Percentiles rank a stretch among this genome's conserved stretches.
phyloP scores from a whole-genome alignment of 2,888 invertebrate genomes.

The Lasioglossum lativentre region DNA sequence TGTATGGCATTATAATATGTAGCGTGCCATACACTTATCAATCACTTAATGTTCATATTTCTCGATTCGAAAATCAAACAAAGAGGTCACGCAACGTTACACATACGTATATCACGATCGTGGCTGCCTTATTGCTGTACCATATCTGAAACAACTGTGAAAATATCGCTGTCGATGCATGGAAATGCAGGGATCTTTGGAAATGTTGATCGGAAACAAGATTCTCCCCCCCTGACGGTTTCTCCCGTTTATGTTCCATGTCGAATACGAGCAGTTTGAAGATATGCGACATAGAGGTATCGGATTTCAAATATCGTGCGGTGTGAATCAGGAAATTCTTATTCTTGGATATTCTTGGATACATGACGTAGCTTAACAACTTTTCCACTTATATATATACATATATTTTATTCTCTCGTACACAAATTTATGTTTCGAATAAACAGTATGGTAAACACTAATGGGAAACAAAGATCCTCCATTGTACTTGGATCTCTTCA shows the following conservation, averaged over 20 bases:
- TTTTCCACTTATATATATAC: not conserved
- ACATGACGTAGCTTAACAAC: not conserved
- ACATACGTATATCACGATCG: conserved; percentile 57
- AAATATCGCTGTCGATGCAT: conserved; percentile 26
- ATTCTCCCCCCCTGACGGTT: conserved; percentile 14
- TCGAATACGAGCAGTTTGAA: conserved; percentile 15
- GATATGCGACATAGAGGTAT: conserved; percentile 13
- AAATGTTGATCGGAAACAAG: conserved; percentile 27
- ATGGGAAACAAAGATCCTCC: not conserved
- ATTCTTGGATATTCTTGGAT: not conserved
- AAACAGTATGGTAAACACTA: not conserved
- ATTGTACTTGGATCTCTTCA: not conserved
- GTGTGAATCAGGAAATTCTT: conserved; percentile 14
- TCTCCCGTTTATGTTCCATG: conserved; percentile 6
- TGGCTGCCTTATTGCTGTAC: conserved; percentile 72
- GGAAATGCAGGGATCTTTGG: conserved; percentile 30
- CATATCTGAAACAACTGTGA: conserved; percentile 34
- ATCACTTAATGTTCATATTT: conserved; percentile 74
- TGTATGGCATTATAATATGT: conserved; percentile 69
- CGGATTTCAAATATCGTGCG: conserved; percentile 29
- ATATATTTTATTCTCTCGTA: not conserved
- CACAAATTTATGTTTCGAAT: not conserved
- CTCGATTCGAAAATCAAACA: conserved; percentile 33
- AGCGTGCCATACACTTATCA: conserved; percentile 75
- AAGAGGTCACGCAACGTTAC: conserved; percentile 52